These are phyloP conservation scores for Busseola fusca DNA, from an alignment of 2,888 invertebrate genomes.

Conservation along the genomic window DNA sequence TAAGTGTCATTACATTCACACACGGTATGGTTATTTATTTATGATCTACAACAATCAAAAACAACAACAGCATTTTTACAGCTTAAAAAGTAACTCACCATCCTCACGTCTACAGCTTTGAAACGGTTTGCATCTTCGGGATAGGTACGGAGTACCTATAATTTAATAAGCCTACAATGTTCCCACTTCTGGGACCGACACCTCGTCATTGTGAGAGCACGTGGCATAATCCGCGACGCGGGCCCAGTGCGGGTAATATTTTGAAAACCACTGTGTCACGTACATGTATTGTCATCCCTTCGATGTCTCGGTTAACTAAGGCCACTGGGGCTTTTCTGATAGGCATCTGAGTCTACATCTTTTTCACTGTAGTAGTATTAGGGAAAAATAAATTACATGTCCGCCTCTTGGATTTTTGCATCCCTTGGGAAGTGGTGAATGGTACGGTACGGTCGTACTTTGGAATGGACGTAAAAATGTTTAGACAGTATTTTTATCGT, in stretches of 20 bases:
- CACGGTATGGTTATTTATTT: neutral
- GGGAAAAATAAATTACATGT: conserved; percentile 38
- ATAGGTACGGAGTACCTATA: neutral
- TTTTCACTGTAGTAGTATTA: conserved; percentile 18
- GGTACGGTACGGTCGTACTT: conserved; percentile 23
- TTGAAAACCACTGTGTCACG: conserved; percentile 20
- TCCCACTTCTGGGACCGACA: too few relatives aligned
- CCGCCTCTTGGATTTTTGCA: conserved; percentile 21
- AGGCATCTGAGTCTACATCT: conserved; percentile 19
- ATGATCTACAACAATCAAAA: neutral
- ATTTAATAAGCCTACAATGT: neutral
- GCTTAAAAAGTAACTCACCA: neutral
- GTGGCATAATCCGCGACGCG: neutral
- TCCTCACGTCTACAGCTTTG: neutral
- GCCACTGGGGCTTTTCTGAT: conserved; percentile 21
- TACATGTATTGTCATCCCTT: conserved; percentile 15
- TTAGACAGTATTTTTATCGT: conserved; percentile 22
- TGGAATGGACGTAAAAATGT: conserved; percentile 11
- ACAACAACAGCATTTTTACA: neutral
- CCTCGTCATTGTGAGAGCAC: neutral
- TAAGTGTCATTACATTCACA: neutral
- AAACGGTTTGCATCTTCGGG: neutral
- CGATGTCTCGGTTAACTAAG: conserved; percentile 9
- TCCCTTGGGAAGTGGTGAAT: conserved; percentile 38
- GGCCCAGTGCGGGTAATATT: neutral